A percentile compares a stretch with the other conserved stretches of the same genome.
Evolutionary conservation across 1,140 invertebrate genomes (phyloP).

Genomic region (Ephestia elutella): DNA sequence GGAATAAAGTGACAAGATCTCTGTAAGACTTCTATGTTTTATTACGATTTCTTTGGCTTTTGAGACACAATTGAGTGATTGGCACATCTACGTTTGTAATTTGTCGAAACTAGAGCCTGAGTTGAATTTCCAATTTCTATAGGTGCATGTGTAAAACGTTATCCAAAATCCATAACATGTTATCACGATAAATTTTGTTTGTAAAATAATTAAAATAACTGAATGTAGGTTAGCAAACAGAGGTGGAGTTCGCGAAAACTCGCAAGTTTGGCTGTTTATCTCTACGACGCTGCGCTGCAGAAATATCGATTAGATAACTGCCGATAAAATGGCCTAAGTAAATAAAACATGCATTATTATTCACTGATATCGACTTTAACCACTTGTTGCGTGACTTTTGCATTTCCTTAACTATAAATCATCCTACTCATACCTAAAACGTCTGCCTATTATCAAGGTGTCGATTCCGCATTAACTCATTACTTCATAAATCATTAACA

Average conservation of each 20-base stretch:
- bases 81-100: too few species aligned
- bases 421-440: too few species aligned
- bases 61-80: too few species aligned
- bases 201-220: conserved; percentile 7
- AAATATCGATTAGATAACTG: conserved; percentile 61
- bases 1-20: too few species aligned
- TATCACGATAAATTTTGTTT: conserved; percentile 4
- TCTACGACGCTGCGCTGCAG: conserved; percentile 48
- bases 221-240: conserved; percentile 53
- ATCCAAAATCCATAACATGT: background rate
- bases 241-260: conserved; percentile 58
- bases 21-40: too few species aligned
- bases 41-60: too few species aligned
- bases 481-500: too few species aligned
- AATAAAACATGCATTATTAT: conserved; percentile 65
- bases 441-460: too few species aligned
- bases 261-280: conserved; percentile 52
- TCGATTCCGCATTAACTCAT: too few species aligned
- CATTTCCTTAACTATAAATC: conserved; percentile 20
- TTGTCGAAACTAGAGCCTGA: too few species aligned
- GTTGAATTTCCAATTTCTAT: too few species aligned
- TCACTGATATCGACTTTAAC: conserved; percentile 31
- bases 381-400: conserved; percentile 27
- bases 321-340: conserved; percentile 59
- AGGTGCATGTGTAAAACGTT: too few species aligned